These are phyloP conservation scores for Alosa alosa DNA, from an alignment of 2,113 vertebrate species.

Conservation along the genomic window DNA sequence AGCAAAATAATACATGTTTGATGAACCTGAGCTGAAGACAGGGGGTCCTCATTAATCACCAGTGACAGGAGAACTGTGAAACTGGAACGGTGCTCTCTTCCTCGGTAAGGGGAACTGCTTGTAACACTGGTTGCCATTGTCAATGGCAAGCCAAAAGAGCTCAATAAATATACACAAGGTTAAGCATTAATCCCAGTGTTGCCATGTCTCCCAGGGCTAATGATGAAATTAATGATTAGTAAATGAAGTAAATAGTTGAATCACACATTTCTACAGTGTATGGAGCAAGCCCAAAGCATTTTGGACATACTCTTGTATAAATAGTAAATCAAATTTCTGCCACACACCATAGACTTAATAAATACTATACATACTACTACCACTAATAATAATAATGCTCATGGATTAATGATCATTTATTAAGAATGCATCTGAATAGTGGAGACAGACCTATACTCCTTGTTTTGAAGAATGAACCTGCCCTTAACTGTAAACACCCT, in stretches of 20 bases:
- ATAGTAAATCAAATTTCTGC: no score
- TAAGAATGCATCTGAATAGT: no score
- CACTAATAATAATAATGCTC: no score
- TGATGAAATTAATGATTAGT: not conserved
- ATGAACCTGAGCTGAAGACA: no score
- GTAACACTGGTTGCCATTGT: not conserved
- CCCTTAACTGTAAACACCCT: not conserved
- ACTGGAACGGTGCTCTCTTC: not conserved
- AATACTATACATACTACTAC: no score
- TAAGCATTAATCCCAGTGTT: constrained; percentile 11
- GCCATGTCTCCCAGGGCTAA: not conserved
- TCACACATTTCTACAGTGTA: not conserved
- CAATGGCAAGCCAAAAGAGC: not conserved
- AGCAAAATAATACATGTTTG: not conserved
- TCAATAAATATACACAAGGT: not conserved
- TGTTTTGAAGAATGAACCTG: no score
- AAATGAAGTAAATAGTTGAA: not conserved
- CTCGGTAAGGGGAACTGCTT: not conserved
- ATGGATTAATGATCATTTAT: no score
- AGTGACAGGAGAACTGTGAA: not conserved
- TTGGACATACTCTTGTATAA: no score
- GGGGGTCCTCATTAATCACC: not conserved
- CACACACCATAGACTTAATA: no score
- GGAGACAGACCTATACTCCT: no score
- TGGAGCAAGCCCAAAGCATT: not conserved